Evolutionary conservation across 2,888 invertebrate species (phyloP), one percentile per base, ranked within the genome.

Genomic region (Hyles lineata): DNA sequence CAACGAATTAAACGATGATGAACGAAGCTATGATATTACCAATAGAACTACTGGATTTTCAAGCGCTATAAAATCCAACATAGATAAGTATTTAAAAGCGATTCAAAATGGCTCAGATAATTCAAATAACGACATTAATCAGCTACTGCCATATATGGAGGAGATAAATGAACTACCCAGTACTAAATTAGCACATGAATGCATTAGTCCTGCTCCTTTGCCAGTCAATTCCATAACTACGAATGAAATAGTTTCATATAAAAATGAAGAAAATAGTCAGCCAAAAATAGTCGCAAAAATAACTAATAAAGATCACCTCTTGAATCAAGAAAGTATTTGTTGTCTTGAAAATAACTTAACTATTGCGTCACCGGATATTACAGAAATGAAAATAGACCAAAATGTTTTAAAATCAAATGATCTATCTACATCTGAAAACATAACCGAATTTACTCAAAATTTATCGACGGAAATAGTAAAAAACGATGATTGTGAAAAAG

Each of bases 71-170:
- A 92, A 89, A 86, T 73, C 60, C 52, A 81, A 89, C 29, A 81
- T 93, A 70, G 84, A 89, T 58, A 83, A 87, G 72, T 93, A 86
- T 78, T 82, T 94, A 72, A 75, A 83, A 72, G 83, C 85, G 71
- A 80, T 84, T 62, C 74, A 82, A 71, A 74, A 74, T 21, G 75
- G 76, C 55, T 73, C 74, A 63, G 78, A 74, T 15, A 58, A 43
- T 15, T 17, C 73, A 6, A 77, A 84, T 67, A 78, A 21, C 62
- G 72, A 75, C 60, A 9, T 87, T 43, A 73, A 77, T 32, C 73
- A 80, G 29, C 72, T 86, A 29, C 58, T 88, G 60, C 73, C 80
- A 70, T 73, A 73, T 19, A 63, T 70, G 63, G 29, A 73, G 63
- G 29, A 73, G 23, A 35, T 69, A 59, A 23, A n/a, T 69, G 62